Evolutionary conservation across 2,888 invertebrate species (phyloP).

Genomic region (Dilophus febrilis): DNA sequence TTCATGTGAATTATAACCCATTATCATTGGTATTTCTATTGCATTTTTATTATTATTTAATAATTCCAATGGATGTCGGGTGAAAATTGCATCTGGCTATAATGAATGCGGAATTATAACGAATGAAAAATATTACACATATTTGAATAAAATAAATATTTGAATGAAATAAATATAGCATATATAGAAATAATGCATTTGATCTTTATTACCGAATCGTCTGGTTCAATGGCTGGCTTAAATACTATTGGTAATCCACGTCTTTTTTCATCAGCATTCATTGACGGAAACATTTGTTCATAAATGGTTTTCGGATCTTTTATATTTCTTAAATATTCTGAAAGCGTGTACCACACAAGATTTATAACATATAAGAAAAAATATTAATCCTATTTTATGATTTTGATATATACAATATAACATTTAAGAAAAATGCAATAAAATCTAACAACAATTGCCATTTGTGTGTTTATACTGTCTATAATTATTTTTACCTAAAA

Average conservation of each 20-base stretch:
- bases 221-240: constrained; percentile 21
- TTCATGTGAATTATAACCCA: constrained; percentile 38
- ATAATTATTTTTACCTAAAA: neutral
- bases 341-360: neutral
- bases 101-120: neutral
- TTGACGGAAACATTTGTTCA: constrained; percentile 13
- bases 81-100: constrained; percentile 17
- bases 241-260: constrained; percentile 20
- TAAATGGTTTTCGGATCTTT: constrained; percentile 14
- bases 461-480: no score
- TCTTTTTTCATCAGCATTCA: constrained; percentile 20
- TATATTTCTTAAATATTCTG: constrained; percentile 10
- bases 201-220: constrained; percentile 9
- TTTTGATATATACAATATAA: no score
- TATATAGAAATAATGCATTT: constrained; percentile 6
- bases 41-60: constrained; percentile 27
- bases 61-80: constrained; percentile 28
- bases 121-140: no score
- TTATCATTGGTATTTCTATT: constrained; percentile 33
- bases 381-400: no score
- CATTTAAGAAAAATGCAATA: no score
- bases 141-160: no score
- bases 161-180: no score
- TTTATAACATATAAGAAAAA: no score
- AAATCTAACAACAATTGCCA: no score